A percentile compares a stretch with the other conserved stretches of the same genome.
Evolutionary conservation across 64 coral and sea anemone genomes (phyloP).

Genomic region (Cladopsammia gracilis): DNA sequence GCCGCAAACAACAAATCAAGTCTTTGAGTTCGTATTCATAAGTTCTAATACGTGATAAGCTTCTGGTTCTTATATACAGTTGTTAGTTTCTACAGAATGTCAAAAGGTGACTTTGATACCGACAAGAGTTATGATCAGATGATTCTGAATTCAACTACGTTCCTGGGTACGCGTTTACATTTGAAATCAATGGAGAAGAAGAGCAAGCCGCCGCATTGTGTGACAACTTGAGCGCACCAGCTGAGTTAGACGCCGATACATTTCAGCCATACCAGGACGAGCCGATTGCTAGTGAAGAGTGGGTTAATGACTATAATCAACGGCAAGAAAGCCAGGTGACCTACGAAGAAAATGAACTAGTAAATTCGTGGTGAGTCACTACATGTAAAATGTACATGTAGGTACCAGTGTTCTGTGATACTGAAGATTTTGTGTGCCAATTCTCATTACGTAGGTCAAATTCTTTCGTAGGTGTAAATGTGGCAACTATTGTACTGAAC

Average conservation of each 20-base stretch:
- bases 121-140: neutral
- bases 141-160: slow-evolving; percentile 18
- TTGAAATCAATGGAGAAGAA: slow-evolving; percentile 25
- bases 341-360: slow-evolving; percentile 11
- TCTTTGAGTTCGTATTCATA: too few relatives aligned
- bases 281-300: slow-evolving; percentile 45
- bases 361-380: slow-evolving; percentile 44
- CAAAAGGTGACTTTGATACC: too few relatives aligned
- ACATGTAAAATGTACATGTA: too few relatives aligned
- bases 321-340: slow-evolving; percentile 28
- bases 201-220: neutral
- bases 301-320: slow-evolving; percentile 30
- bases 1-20: too few relatives aligned
- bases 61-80: too few relatives aligned
- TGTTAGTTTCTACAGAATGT: too few relatives aligned
- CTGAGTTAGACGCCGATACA: slow-evolving; percentile 1
- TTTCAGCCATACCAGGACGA: slow-evolving; percentile 32
- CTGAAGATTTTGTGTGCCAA: too few relatives aligned
- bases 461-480: too few relatives aligned
- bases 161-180: neutral
- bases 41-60: too few relatives aligned
- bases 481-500: too few relatives aligned
- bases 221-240: neutral
- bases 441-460: too few relatives aligned
- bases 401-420: too few relatives aligned